These are phyloP conservation scores for Miniopterus natalensis DNA, from an alignment of 2,113 vertebrate species.

Conservation along the genomic window DNA sequence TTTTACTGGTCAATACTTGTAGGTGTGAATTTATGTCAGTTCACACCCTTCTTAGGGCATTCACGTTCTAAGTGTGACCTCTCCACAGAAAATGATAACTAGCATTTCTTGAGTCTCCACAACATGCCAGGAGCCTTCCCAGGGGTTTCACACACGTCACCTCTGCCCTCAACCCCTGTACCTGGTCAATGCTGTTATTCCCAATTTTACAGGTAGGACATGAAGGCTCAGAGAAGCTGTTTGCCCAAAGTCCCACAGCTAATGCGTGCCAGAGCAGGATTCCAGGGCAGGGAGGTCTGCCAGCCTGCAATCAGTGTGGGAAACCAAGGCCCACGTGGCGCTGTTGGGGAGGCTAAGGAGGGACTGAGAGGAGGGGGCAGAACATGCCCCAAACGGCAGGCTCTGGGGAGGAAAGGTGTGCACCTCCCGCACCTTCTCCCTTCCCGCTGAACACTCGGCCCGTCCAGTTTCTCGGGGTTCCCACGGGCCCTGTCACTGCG, in stretches of 20 bases:
- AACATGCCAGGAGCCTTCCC: neutral
- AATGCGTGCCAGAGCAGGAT: neutral
- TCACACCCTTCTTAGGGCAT: neutral
- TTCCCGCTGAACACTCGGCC: neutral
- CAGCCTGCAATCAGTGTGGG: too few species aligned
- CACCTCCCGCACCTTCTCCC: neutral
- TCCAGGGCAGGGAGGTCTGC: neutral
- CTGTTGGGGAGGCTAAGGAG: neutral
- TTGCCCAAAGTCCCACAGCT: neutral
- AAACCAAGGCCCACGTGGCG: neutral
- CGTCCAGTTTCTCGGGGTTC: neutral
- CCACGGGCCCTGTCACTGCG: too few species aligned
- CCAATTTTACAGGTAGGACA: neutral
- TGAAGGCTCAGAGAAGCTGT: neutral
- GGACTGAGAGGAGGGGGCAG: fast-evolving
- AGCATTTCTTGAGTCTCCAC: neutral
- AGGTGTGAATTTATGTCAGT: neutral
- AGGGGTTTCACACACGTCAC: neutral
- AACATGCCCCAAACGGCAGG: neutral
- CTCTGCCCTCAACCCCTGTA: neutral
- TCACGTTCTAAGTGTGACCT: neutral
- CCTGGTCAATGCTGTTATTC: neutral
- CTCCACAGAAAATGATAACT: neutral
- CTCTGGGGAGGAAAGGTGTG: neutral
- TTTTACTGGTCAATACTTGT: neutral